A percentile compares a stretch with the other conserved stretches of the same genome.
These are phyloP conservation scores for Idaea dimidiata DNA, from an alignment of 2,888 invertebrate species.

Conservation along the genomic window DNA sequence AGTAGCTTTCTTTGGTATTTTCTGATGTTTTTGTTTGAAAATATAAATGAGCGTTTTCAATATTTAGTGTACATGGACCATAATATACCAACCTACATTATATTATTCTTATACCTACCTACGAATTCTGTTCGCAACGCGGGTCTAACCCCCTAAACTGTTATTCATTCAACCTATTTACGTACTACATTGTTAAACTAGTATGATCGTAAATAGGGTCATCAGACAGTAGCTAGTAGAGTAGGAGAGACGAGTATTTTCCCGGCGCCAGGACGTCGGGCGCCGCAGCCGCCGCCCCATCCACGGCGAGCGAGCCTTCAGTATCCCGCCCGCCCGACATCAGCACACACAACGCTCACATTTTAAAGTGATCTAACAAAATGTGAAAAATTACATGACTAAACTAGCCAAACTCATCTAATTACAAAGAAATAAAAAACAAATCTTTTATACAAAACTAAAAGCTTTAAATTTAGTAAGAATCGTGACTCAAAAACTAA, in stretches of 20 bases:
- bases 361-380: neutral
- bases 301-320: slow-evolving; percentile 29
- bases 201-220: neutral
- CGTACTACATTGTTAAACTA: neutral
- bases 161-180: neutral
- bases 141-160: no score
- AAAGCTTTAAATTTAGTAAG: neutral
- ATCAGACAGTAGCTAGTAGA: neutral
- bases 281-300: slow-evolving; percentile 31
- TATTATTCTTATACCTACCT: no score
- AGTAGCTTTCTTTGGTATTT: no score
- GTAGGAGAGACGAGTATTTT: slow-evolving; percentile 10
- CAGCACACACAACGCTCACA: slow-evolving; percentile 8
- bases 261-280: slow-evolving; percentile 52
- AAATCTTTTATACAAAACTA: neutral
- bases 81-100: no score
- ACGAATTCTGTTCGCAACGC: no score
- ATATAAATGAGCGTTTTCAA: no score
- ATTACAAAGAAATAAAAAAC: neutral
- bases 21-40: no score
- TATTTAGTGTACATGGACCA: no score
- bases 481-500: neutral
- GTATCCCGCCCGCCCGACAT: slow-evolving; percentile 35
- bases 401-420: neutral
- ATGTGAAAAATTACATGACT: neutral